phyloP scores from a whole-genome alignment of 2,888 invertebrate genomes.

The Caenorhabditis plicata region DNA sequence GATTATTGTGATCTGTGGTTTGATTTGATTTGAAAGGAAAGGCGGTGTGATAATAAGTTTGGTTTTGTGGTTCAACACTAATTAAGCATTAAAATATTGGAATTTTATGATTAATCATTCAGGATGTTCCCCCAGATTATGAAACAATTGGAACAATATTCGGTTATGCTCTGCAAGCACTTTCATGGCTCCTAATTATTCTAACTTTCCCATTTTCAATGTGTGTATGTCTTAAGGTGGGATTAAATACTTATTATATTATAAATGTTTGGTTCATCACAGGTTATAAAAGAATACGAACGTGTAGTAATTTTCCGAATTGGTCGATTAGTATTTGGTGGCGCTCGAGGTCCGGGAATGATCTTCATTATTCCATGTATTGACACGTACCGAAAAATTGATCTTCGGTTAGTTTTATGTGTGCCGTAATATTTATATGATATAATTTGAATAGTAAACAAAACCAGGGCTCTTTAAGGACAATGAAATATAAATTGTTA shows the following conservation, averaged over 20 bases:
- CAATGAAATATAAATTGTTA: too few relatives aligned
- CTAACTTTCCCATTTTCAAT: constrained; percentile 64
- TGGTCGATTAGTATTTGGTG: constrained; percentile 77
- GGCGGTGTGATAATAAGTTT: too few relatives aligned
- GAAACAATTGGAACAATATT: constrained; percentile 65
- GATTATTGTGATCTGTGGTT: too few relatives aligned
- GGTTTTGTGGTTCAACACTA: too few relatives aligned
- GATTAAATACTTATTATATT: constrained; percentile 2
- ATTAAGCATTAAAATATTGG: not conserved
- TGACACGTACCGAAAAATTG: constrained; percentile 84
- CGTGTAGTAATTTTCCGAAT: constrained; percentile 84
- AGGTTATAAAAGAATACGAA: constrained; percentile 71
- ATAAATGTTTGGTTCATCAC: constrained; percentile 4
- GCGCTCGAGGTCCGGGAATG: constrained; percentile 78
- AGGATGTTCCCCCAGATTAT: constrained; percentile 65
- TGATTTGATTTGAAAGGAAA: too few relatives aligned
- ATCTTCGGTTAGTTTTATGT: constrained; percentile 74
- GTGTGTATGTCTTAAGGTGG: constrained; percentile 64
- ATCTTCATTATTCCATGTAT: constrained; percentile 95
- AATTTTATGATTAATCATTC: constrained; percentile 1
- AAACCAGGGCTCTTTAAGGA: too few relatives aligned
- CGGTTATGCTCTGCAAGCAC: constrained; percentile 61
- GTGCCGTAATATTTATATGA: not conserved
- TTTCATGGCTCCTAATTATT: constrained; percentile 64
- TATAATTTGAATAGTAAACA: not conserved